A percentile compares a stretch with the other conserved stretches of the same genome.
Conservation (phyloP, 1,140 invertebrate species). For the Polypedilum vanderplanki region DNA sequence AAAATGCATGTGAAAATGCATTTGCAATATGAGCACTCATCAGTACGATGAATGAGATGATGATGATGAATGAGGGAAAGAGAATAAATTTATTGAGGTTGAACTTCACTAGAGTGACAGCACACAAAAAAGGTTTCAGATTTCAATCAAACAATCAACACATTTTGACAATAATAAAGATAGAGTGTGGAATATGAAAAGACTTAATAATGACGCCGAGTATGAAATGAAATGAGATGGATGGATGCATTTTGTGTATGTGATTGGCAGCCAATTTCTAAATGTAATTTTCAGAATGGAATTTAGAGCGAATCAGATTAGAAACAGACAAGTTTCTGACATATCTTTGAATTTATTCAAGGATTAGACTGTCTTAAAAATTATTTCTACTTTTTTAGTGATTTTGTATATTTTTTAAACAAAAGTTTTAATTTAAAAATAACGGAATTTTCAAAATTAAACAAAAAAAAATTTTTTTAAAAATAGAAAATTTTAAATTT, state of each 20-base stretch:
- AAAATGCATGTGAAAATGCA: not conserved
- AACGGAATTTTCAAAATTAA: no score
- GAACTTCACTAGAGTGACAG: not conserved
- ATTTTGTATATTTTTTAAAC: no score
- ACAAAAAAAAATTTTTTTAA: no score
- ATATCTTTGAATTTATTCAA: no score
- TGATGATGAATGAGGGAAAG: not conserved
- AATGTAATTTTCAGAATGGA: slow-evolving; percentile 6
- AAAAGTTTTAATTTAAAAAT: no score
- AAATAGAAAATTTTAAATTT: no score
- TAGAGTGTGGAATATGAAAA: not conserved
- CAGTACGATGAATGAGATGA: not conserved
- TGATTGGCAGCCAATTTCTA: not conserved
- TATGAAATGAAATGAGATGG: not conserved
- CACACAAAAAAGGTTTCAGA: not conserved
- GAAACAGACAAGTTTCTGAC: no score
- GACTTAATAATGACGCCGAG: not conserved
- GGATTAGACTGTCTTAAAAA: no score
- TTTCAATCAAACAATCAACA: slow-evolving; percentile 29
- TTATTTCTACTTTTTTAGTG: no score
- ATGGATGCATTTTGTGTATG: no score
- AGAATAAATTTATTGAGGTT: not conserved
- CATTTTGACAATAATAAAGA: slow-evolving; percentile 9
- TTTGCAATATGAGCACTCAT: not conserved
- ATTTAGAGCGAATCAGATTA: not conserved